phyloP scores from a whole-genome alignment of 2,888 invertebrate genomes.

The Amphipoea oculea region DNA sequence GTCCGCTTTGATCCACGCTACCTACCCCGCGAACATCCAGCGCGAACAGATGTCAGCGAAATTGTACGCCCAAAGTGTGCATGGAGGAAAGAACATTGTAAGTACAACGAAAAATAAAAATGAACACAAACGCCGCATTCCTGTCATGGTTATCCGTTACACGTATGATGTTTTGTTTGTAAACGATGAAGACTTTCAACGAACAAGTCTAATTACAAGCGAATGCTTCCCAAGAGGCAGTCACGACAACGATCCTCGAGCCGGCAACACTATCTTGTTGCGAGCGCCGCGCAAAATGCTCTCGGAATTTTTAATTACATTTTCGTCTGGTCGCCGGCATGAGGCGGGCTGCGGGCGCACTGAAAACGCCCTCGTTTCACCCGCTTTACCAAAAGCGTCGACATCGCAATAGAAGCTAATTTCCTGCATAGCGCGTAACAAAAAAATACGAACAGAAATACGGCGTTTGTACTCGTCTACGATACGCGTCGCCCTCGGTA shows the following conservation, averaged over 20 bases:
- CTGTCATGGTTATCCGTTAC: conserved; percentile 71
- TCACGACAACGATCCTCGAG: conserved; percentile 87
- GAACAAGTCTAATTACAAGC: conserved; percentile 88
- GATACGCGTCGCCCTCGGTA: conserved; percentile 72
- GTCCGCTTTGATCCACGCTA: conserved; percentile 98
- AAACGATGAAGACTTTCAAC: conserved; percentile 82
- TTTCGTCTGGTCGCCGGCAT: conserved; percentile 89
- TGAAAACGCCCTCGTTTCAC: conserved; percentile 87
- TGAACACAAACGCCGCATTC: conserved; percentile 71
- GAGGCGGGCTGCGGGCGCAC: conserved; percentile 84
- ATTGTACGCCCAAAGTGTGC: conserved; percentile 61
- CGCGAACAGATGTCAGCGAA: conserved; percentile 53
- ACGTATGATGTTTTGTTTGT: conserved; percentile 75
- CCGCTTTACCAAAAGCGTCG: conserved; percentile 89
- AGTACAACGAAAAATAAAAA: conserved; percentile 53
- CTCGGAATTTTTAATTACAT: conserved; percentile 91
- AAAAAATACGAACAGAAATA: conserved; percentile 86
- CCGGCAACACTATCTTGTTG: conserved; percentile 89
- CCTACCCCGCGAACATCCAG: conserved; percentile 89
- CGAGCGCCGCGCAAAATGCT: conserved; percentile 88
- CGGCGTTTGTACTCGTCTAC: conserved; percentile 81
- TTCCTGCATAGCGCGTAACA: conserved; percentile 89
- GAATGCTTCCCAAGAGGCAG: conserved; percentile 88
- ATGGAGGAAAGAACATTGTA: conserved; percentile 65
- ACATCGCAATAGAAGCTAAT: conserved; percentile 91